Base-by-base conservation (phyloP, 2,113 vertebrate genomes). In the Acinonyx jubatus region DNA sequence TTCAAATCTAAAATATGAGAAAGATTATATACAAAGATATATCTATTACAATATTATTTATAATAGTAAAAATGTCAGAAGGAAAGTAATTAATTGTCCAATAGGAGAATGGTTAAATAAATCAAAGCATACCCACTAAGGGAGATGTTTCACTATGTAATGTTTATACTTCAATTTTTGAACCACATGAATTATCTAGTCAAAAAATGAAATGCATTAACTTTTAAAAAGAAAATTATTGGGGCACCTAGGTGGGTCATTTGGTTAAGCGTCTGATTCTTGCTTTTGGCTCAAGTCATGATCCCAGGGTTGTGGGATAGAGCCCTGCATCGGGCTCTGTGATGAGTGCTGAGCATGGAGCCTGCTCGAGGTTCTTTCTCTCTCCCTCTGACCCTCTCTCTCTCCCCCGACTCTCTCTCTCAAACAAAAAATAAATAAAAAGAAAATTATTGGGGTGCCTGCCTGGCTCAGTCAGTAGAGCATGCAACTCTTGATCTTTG, bases 1-100 rank as follows among this genome's bases (percentile, higher is more conserved):
- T 81, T 87, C 50, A 90, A 87, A 86, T 87, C 23, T 93, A 69
- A 93, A 61, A 90, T 82, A 45, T 45, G 31, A 86, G 27, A 61
- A 73, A 45, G 81, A 66, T 11, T 57, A 73, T 55, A 84, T 36
- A 33, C 0, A 52, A 36, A 93, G 90, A 81, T 50, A 61, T 71
- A 83, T 63, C 76, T 50, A 89, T 88, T 71, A 78, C 29, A 41
- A 13, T 83, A 83, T 21, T 85, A 90, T 31, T 86, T 88, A 68
- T 61, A 63, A 55, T 16, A 61, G 15, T 61, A 76, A 29, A 89
- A 93, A 65, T 31, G 74, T 7, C 41, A 86, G 31, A 95, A 85
- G 71, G 18, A 90, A 84, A 73, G 25, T 57, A 80, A 63, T 33
- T 66, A 80, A 63, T 33, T 66, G 25, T 45, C 52, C 6, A 45